Evolutionary conservation across 2,113 vertebrate genomes (phyloP).

Genomic region (Albula glossodonta): DNA sequence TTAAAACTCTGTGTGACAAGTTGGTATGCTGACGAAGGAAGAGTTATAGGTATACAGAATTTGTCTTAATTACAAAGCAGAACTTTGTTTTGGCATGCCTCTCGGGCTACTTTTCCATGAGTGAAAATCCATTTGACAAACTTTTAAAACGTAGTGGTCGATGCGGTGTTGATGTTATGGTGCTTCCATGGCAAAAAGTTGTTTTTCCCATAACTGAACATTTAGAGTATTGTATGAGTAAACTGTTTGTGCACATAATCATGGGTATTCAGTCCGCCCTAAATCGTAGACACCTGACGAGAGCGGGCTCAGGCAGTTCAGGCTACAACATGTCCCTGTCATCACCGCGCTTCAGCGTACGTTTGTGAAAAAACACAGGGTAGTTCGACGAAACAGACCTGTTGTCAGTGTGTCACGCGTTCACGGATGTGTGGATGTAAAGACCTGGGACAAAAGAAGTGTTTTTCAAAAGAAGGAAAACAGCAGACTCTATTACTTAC

Average conservation of each 20-base stretch:
- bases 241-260: slow-evolving; percentile 14
- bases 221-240: neutral
- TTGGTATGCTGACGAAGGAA: neutral
- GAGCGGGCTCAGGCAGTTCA: slow-evolving; percentile 52
- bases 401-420: slow-evolving; percentile 28
- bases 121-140: too few species aligned
- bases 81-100: too few species aligned
- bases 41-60: neutral
- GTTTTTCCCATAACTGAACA: neutral
- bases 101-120: too few species aligned
- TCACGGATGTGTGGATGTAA: neutral
- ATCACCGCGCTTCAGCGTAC: slow-evolving; percentile 19
- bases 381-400: slow-evolving; percentile 17
- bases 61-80: too few species aligned
- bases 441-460: neutral
- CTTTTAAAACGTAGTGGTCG: too few species aligned
- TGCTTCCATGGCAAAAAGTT: neutral
- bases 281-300: slow-evolving; percentile 24
- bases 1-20: neutral
- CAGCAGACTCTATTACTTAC: neutral
- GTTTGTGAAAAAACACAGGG: slow-evolving; percentile 44
- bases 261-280: neutral
- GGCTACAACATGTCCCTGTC: slow-evolving; percentile 57
- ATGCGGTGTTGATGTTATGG: too few species aligned
- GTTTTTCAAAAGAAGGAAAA: neutral